Evolutionary conservation across 2,888 invertebrate species (phyloP).

Genomic region (Eupithecia tripunctaria): DNA sequence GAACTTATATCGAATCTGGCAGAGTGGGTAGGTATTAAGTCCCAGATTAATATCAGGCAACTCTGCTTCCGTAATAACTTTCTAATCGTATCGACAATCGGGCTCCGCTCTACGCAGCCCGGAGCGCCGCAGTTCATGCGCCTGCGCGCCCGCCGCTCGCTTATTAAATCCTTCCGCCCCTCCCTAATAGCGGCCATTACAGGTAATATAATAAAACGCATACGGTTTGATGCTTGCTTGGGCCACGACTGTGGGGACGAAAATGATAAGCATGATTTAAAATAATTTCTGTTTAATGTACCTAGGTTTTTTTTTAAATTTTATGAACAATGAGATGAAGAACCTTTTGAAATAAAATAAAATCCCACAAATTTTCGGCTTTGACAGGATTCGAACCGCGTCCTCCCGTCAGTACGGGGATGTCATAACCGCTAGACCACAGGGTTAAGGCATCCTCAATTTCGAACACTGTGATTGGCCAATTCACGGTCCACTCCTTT

Average conservation of each 20-base stretch:
- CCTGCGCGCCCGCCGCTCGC: conserved; percentile 70
- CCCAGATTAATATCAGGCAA: neutral
- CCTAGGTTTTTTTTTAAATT: neutral
- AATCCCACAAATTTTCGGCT: too few species aligned
- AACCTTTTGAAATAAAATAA: too few species aligned
- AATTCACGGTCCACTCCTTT: too few species aligned
- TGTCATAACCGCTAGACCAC: too few species aligned
- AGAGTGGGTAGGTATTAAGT: neutral
- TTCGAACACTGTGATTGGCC: too few species aligned
- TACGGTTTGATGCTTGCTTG: conserved; percentile 20
- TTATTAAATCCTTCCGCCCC: conserved; percentile 81
- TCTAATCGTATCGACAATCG: neutral
- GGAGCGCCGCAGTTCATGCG: conserved; percentile 56
- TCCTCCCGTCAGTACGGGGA: too few species aligned
- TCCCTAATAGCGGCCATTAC: conserved; percentile 81
- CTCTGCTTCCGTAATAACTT: neutral
- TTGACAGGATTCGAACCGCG: too few species aligned
- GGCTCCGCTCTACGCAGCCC: conserved; percentile 3
- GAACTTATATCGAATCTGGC: neutral
- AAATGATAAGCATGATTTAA: too few species aligned
- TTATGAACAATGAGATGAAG: too few species aligned
- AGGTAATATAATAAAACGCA: conserved; percentile 78
- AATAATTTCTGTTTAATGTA: neutral
- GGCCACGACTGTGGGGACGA: conserved; percentile 13
- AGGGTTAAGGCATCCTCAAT: too few species aligned